Base-by-base conservation (phyloP, 1,140 invertebrate genomes). In the Wiebesia pumilae region DNA sequence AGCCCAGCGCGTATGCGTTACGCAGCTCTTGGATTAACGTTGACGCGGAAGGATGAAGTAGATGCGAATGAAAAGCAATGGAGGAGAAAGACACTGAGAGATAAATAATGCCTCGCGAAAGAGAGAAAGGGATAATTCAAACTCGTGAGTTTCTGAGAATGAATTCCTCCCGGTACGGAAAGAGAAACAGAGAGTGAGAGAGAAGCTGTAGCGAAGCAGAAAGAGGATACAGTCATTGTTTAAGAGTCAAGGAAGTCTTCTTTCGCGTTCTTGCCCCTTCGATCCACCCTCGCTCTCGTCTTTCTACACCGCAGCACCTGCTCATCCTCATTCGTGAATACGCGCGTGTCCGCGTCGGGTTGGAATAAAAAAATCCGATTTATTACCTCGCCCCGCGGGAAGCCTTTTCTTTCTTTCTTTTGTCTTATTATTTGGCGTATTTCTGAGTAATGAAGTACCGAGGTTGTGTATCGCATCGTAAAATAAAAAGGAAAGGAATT, bases 221-320 rank as follows among this genome's bases (percentile, higher is more conserved):
- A 85, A 85, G 84, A 71, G 65, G 77, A 85, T 85, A 40, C 84
- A 65, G 30, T 77, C 77, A 85, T 85, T 85, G 84, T 85, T 80
- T 80, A 79, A 84, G 83, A 79, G 54, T 79, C 83, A 69, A 84
- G 83, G 75, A 84, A 84, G 83, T 84, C 83, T 84, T 62, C 81
- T 71, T 51, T 71, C 24, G n/a, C 24, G 3, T 27, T 67, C 81
- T 51, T 30, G n/a, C 27, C 40, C 27, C 6, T 40, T 27, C 30
- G 54, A 62, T 71, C 65, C 30, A 19, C 67, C 67, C 43, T 12
- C 79, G 30, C 43, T 81, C 30, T 65, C 71, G 43, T 38, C 47
- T 73, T 62, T 82, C 43, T 35, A 21, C 73, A 33, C 51, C 47
- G 58, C 62, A 80, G 40, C 84, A 86, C 85, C 85, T 86, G 85